These are phyloP conservation scores for Baronia brevicornis DNA, from an alignment of 2,888 invertebrate species.

Conservation along the genomic window DNA sequence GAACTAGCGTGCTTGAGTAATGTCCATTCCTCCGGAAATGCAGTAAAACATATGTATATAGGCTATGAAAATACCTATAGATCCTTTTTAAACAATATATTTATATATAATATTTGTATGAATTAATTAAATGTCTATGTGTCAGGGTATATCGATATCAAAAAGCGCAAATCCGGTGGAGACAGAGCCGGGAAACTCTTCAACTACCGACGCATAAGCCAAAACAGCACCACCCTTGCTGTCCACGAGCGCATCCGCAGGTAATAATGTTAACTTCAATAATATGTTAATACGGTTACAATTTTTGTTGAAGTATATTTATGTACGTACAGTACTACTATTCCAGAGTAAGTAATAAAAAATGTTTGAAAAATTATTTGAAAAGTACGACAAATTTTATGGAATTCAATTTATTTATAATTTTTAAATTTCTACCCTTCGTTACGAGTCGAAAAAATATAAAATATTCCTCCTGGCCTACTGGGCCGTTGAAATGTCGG, in stretches of 20 bases:
- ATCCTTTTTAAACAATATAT: too few relatives aligned
- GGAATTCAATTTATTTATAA: too few relatives aligned
- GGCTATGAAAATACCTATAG: too few relatives aligned
- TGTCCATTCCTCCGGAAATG: too few relatives aligned
- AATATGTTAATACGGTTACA: not conserved
- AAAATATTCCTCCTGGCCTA: constrained; percentile 1
- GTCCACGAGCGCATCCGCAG: constrained; percentile 58
- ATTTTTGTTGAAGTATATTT: not conserved
- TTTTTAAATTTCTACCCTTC: too few relatives aligned
- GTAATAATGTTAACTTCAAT: constrained; percentile 24
- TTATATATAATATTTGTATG: not conserved
- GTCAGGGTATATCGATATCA: constrained; percentile 79
- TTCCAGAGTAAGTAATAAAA: too few relatives aligned
- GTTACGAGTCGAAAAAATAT: not conserved
- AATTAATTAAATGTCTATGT: not conserved
- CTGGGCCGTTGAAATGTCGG: constrained; percentile 2
- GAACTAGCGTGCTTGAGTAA: too few relatives aligned
- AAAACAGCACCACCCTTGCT: constrained; percentile 74
- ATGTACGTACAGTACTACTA: too few relatives aligned
- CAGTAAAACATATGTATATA: too few relatives aligned
- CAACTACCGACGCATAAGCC: constrained; percentile 62
- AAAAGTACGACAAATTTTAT: not conserved
- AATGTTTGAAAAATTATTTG: not conserved
- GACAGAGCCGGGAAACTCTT: constrained; percentile 77
- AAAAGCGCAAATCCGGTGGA: constrained; percentile 79